phyloP scores from a whole-genome alignment of 92 coral and sea anemone species.

The Paragorgia papillata region DNA sequence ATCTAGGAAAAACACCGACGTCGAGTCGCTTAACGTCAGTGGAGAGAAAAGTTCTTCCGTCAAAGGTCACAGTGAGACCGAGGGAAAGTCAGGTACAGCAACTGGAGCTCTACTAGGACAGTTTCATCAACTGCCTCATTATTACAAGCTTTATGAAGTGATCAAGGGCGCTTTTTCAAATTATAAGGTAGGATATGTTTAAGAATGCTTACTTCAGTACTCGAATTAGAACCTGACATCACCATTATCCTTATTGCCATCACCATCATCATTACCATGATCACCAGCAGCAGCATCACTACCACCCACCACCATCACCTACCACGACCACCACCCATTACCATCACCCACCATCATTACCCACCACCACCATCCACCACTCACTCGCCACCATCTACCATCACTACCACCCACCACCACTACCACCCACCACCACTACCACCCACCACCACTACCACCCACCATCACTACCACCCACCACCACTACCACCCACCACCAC shows the following conservation, averaged over 20 bases:
- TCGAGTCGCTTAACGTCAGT: constrained; percentile 67
- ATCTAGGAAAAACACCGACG: constrained; percentile 65
- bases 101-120: constrained; percentile 80
- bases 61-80: constrained; percentile 61
- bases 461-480: no score
- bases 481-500: no score
- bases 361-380: no score
- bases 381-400: no score
- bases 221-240: no score
- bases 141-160: constrained; percentile 86
- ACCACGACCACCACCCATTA: no score
- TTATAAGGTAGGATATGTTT: constrained; percentile 66
- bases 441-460: no score
- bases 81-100: constrained; percentile 54
- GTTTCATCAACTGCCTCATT: constrained; percentile 84
- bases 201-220: not conserved
- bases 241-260: not conserved
- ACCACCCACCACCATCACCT: no score
- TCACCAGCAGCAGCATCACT: not conserved
- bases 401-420: no score
- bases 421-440: no score
- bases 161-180: constrained; percentile 81
- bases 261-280: not conserved
- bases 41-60: constrained; percentile 63
- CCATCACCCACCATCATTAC: no score